A percentile compares a stretch with the other conserved stretches of the same genome.
These are phyloP conservation scores for Neoseiulus cucumeris DNA, from an alignment of 1,140 invertebrate genomes.

Conservation along the genomic window DNA sequence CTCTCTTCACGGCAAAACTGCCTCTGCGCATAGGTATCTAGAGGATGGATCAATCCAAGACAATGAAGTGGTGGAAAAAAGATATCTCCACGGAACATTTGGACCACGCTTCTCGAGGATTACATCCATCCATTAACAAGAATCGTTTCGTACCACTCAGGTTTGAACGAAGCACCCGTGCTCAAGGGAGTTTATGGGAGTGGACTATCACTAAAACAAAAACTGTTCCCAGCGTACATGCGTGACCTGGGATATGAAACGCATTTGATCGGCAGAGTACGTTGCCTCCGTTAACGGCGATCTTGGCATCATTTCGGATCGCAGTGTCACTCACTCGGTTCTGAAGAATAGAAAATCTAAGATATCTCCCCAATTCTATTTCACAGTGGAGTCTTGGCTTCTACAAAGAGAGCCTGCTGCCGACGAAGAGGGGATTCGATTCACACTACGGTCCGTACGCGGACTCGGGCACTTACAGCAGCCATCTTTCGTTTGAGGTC, in stretches of 20 bases:
- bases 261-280: slow-evolving; percentile 19
- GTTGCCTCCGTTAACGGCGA: not conserved
- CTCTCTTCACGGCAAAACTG: slow-evolving; percentile 66
- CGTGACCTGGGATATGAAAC: slow-evolving; percentile 16
- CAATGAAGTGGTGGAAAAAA: slow-evolving; percentile 22
- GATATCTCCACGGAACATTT: not conserved
- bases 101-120: not conserved
- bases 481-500: slow-evolving; percentile 30
- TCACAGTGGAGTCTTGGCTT: slow-evolving; percentile 59
- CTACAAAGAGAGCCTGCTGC: slow-evolving; percentile 46
- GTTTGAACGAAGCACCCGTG: slow-evolving; percentile 22
- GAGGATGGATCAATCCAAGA: slow-evolving; percentile 13
- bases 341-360: too few species aligned
- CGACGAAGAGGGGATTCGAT: slow-evolving; percentile 55
- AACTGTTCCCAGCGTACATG: slow-evolving; percentile 23
- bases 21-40: slow-evolving; percentile 43
- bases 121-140: not conserved
- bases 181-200: slow-evolving; percentile 19
- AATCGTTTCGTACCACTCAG: not conserved
- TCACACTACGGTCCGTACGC: slow-evolving; percentile 61
- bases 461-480: slow-evolving; percentile 58
- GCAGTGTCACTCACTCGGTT: too few species aligned
- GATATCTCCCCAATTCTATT: too few species aligned
- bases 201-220: slow-evolving; percentile 23
- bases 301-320: too few species aligned